Evolutionary conservation across 1,140 invertebrate species (phyloP).

Genomic region (Harpegnathos saltator): DNA sequence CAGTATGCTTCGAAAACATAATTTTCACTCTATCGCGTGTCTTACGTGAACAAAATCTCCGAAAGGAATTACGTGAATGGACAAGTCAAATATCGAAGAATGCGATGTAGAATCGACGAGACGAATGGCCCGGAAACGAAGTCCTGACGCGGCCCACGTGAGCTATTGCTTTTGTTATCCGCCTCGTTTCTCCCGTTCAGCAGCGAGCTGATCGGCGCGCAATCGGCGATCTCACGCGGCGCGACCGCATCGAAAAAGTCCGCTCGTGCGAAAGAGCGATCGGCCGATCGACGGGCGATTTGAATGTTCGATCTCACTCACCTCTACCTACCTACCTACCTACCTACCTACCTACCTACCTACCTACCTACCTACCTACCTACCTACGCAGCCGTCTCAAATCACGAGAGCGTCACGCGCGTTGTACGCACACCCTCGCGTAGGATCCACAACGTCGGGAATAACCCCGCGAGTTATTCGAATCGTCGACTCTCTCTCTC

Average conservation of each 20-base stretch:
- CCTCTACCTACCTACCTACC: constrained; percentile 52
- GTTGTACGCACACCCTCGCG: constrained; percentile 28
- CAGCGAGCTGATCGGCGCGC: neutral
- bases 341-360: constrained; percentile 49
- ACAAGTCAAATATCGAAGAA: too few relatives aligned
- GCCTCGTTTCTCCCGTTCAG: neutral
- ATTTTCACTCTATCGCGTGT: too few relatives aligned
- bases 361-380: constrained; percentile 35
- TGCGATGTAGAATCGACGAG: too few relatives aligned
- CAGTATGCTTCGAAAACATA: too few relatives aligned
- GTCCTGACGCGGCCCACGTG: too few relatives aligned
- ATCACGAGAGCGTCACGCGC: constrained; percentile 29
- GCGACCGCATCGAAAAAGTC: neutral
- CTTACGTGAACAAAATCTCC: too few relatives aligned
- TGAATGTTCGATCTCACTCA: constrained; percentile 28
- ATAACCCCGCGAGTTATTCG: constrained; percentile 71
- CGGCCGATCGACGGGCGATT: neutral
- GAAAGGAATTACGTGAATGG: too few relatives aligned
- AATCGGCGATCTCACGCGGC: neutral
- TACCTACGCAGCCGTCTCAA: constrained; percentile 35
- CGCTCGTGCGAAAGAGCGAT: constrained; percentile 10
- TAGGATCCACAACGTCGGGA: constrained; percentile 64
- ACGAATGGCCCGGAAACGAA: too few relatives aligned
- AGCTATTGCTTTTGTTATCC: neutral
- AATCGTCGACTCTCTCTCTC: constrained; percentile 66